phyloP scores from a whole-genome alignment of 2,888 invertebrate species.

The Drosophila longiperda region DNA sequence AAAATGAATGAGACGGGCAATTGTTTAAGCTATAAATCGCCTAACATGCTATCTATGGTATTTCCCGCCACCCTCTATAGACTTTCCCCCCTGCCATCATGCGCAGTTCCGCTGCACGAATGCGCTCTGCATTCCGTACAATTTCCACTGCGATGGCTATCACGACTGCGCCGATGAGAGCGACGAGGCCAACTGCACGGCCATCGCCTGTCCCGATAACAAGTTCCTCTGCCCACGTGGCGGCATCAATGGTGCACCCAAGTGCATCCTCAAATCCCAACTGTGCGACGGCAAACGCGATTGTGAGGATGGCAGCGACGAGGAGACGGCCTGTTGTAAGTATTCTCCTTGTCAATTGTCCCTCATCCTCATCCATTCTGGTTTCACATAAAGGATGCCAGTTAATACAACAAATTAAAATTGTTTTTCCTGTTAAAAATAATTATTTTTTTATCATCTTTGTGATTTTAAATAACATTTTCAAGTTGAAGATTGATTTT shows the following conservation, averaged over 20 bases:
- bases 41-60: not conserved
- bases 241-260: conserved; percentile 89
- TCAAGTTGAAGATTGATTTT: not conserved
- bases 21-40: not conserved
- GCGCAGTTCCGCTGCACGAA: conserved; percentile 97
- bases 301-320: conserved; percentile 96
- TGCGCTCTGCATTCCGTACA: conserved; percentile 95
- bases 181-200: conserved; percentile 94
- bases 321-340: conserved; percentile 95
- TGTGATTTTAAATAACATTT: not conserved
- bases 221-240: conserved; percentile 95
- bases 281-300: conserved; percentile 96
- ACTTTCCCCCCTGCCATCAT: conserved; percentile 94
- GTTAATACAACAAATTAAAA: not conserved
- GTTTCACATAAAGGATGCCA: not conserved
- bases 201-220: conserved; percentile 94
- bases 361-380: not conserved
- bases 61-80: conserved; percentile 85
- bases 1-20: not conserved
- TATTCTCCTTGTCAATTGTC: conserved; percentile 64
- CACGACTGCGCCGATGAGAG: conserved; percentile 96
- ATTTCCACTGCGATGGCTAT: conserved; percentile 92
- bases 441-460: not conserved
- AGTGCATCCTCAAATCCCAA: conserved; percentile 94
- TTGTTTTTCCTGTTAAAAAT: not conserved